Evolutionary conservation across 2,113 vertebrate genomes (phyloP).

Genomic region (Pygoscelis adeliae): DNA sequence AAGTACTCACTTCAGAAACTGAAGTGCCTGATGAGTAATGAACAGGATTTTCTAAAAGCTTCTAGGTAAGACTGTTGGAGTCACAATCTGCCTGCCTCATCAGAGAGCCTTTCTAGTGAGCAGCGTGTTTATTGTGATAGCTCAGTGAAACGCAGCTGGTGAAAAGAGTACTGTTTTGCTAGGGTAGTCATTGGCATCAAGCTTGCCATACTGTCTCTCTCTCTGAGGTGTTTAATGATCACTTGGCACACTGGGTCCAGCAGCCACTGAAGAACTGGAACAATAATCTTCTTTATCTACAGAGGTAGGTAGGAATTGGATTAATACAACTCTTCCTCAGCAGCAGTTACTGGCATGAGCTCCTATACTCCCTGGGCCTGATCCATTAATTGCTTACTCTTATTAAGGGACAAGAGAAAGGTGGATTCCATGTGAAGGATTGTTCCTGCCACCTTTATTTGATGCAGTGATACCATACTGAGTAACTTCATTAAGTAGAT

Average conservation of each 20-base stretch:
- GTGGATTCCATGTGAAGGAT: background rate
- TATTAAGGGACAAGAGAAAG: background rate
- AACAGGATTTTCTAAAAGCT: conserved; percentile 30
- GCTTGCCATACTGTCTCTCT: background rate
- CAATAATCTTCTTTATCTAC: background rate
- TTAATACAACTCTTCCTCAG: background rate
- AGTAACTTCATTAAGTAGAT: background rate
- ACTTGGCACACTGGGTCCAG: background rate
- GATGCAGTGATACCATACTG: background rate
- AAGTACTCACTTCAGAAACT: background rate
- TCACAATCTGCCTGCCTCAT: conserved; percentile 5
- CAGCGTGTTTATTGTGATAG: background rate
- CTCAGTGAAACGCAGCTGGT: background rate
- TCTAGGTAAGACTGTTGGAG: background rate
- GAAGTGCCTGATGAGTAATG: background rate
- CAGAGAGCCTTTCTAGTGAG: background rate
- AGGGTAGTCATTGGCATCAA: background rate
- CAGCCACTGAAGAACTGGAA: background rate
- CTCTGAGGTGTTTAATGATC: background rate
- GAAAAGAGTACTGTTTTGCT: background rate
- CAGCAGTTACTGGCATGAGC: background rate
- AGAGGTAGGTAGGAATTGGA: background rate
- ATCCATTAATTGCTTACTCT: background rate
- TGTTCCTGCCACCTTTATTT: background rate
- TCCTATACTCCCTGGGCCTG: background rate